Conservation (phyloP, 2,113 vertebrate species). For the Vulpes lagopus region DNA sequence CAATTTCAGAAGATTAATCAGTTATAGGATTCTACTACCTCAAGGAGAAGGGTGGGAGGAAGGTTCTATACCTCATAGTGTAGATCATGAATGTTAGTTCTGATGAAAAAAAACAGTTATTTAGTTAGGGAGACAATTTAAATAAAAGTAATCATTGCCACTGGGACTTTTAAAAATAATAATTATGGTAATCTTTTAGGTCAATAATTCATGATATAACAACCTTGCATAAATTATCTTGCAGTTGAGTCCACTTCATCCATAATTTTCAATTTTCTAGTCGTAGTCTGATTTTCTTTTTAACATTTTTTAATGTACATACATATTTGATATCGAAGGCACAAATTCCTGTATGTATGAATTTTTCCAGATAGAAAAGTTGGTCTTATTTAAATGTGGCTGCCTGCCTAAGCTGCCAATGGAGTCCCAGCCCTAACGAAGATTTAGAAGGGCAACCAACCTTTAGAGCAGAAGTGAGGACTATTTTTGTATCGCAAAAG, state of each 20-base stretch:
- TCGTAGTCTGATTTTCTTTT: slow-evolving; percentile 67
- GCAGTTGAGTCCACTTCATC: slow-evolving; percentile 77
- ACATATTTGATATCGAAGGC: not conserved
- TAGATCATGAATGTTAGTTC: slow-evolving; percentile 16
- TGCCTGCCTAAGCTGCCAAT: not conserved
- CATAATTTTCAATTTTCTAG: slow-evolving; percentile 68
- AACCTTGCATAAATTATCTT: slow-evolving; percentile 71
- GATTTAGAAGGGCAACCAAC: slow-evolving; percentile 76
- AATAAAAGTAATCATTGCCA: slow-evolving; percentile 51
- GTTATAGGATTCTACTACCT: not conserved
- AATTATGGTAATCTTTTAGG: slow-evolving; percentile 61
- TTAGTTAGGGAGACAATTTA: slow-evolving; percentile 58
- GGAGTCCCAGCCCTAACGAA: slow-evolving; percentile 2
- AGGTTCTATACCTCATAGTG: rapidly evolving
- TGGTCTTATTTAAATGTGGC: slow-evolving; percentile 66
- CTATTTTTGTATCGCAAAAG: slow-evolving; percentile 76
- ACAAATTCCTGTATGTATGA: not conserved
- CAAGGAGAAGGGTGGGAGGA: not conserved
- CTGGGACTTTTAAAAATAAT: slow-evolving; percentile 74
- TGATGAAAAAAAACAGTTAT: not conserved
- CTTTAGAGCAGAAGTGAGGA: slow-evolving; percentile 75
- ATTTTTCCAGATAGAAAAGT: slow-evolving; percentile 76
- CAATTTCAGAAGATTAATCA: not conserved
- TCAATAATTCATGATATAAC: slow-evolving; percentile 31
- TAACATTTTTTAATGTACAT: slow-evolving; percentile 59